Conservation (phyloP, 2,888 invertebrate genomes). For the Heliconius aoede region DNA sequence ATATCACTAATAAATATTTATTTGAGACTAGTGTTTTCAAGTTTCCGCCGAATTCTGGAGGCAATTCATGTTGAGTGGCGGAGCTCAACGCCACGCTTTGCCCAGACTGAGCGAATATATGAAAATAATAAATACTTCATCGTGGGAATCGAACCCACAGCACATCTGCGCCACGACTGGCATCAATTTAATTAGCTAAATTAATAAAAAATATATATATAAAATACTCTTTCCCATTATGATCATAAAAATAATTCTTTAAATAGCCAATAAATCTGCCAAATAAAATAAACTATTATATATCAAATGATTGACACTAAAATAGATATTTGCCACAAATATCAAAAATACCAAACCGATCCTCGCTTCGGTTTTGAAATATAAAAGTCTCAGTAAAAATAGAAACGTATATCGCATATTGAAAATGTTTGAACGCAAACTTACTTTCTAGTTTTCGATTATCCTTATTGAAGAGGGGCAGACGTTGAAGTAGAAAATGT, state of each 20-base stretch:
- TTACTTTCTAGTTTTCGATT: slow-evolving; percentile 37
- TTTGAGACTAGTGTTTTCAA: too few relatives aligned
- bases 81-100: too few relatives aligned
- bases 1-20: too few relatives aligned
- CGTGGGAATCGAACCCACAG: too few relatives aligned
- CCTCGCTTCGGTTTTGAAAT: slow-evolving; percentile 2
- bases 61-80: too few relatives aligned
- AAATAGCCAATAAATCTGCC: background rate
- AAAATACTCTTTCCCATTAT: too few relatives aligned
- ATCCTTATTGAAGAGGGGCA: slow-evolving; percentile 21
- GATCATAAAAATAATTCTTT: background rate
- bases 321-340: slow-evolving; percentile 12
- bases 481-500: background rate
- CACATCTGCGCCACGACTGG: too few relatives aligned
- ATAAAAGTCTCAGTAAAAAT: slow-evolving; percentile 20
- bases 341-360: slow-evolving; percentile 13
- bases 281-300: background rate
- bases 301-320: background rate
- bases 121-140: too few relatives aligned
- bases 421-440: slow-evolving; percentile 22
- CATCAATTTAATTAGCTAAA: too few relatives aligned
- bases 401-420: slow-evolving; percentile 21
- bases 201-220: too few relatives aligned
- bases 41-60: too few relatives aligned
- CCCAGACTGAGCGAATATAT: too few relatives aligned